Conservation (phyloP, 2,888 invertebrate species). For the Netelia inedita region DNA sequence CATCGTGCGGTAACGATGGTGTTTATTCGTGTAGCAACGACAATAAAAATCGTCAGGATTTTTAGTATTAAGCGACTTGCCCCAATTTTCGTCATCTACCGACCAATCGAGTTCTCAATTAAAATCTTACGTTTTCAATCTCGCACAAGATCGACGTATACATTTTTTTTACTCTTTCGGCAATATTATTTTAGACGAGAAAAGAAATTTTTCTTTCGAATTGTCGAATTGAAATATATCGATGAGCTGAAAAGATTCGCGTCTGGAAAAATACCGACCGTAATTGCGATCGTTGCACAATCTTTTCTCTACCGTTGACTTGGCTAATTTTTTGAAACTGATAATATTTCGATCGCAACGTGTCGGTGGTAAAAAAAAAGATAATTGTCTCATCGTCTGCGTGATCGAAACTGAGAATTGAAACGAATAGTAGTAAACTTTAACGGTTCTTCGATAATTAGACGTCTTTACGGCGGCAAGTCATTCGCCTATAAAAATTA, state of each 20-base stretch:
- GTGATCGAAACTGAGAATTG: background rate
- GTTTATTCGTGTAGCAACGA: background rate
- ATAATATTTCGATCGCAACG: background rate
- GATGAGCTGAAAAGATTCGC: too few relatives aligned
- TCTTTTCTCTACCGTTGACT: too few relatives aligned
- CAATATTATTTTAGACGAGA: background rate
- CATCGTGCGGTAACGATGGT: background rate
- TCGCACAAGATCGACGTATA: background rate
- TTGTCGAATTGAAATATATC: too few relatives aligned
- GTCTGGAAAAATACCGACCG: too few relatives aligned
- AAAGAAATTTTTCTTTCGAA: background rate
- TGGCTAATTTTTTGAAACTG: too few relatives aligned
- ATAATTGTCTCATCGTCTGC: background rate
- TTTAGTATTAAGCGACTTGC: background rate
- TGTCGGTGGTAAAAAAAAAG: background rate
- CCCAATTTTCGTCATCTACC: background rate
- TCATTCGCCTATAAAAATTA: background rate
- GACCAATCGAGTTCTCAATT: background rate
- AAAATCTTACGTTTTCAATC: background rate
- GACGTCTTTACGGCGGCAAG: background rate
- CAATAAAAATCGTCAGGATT: background rate
- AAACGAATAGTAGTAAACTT: background rate
- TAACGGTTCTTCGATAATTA: background rate
- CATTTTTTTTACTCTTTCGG: background rate
- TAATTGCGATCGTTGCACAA: too few relatives aligned